These are phyloP conservation scores for Mantis religiosa DNA, from an alignment of 2,888 invertebrate species.

Conservation along the genomic window DNA sequence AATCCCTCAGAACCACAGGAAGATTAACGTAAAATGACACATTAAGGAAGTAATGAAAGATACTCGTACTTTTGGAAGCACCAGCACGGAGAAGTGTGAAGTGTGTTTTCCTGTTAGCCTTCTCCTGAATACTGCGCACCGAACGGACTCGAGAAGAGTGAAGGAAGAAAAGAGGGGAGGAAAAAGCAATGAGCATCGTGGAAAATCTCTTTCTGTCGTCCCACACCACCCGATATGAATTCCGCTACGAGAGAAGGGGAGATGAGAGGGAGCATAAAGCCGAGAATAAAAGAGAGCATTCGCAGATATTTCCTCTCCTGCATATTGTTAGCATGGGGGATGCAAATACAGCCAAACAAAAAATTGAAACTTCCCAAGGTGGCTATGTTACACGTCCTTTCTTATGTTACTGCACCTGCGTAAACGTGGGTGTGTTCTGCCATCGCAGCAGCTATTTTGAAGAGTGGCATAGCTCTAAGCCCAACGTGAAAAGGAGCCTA, in stretches of 20 bases:
- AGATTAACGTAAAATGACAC: no score
- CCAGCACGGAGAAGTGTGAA: not conserved
- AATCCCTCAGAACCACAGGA: no score
- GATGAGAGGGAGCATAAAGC: not conserved
- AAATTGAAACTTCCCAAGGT: not conserved
- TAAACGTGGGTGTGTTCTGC: not conserved
- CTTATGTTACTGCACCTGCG: not conserved
- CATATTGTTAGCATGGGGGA: not conserved
- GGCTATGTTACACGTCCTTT: not conserved
- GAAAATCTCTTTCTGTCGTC: not conserved
- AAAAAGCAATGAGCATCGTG: not conserved
- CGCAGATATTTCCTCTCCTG: slow-evolving; percentile 7
- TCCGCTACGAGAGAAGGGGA: not conserved
- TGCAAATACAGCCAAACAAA: not conserved
- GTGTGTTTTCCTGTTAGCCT: not conserved
- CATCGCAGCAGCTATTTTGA: not conserved
- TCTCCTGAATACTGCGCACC: not conserved
- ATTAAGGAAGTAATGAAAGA: not conserved
- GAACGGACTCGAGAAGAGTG: not conserved
- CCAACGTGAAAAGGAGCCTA: not conserved
- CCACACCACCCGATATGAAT: not conserved
- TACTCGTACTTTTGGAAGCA: not conserved
- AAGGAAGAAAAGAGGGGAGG: not conserved
- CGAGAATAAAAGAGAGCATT: slow-evolving; percentile 10
- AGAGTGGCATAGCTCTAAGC: not conserved